Conservation (phyloP, 2,113 vertebrate genomes). For the Maccullochella peelii region DNA sequence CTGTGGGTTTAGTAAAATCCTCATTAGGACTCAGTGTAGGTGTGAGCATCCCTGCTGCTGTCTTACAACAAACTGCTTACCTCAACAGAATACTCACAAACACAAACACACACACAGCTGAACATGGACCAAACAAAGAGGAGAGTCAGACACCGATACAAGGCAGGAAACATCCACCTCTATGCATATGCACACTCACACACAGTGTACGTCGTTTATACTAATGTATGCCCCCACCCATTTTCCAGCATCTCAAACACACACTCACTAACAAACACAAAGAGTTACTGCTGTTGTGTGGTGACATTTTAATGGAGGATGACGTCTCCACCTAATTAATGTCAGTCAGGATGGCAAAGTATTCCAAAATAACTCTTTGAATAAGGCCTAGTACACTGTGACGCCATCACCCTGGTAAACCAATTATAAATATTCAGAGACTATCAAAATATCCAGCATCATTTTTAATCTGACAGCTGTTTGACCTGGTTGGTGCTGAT, state of each 20-base stretch:
- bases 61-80: slow-evolving; percentile 74
- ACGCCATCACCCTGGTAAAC: slow-evolving; percentile 19
- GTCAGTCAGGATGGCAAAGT: slow-evolving; percentile 53
- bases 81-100: slow-evolving; percentile 66
- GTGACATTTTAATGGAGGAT: slow-evolving; percentile 47
- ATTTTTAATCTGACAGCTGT: slow-evolving; percentile 39
- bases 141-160: slow-evolving; percentile 30
- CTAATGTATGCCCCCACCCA: slow-evolving; percentile 10
- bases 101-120: slow-evolving; percentile 51
- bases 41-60: slow-evolving; percentile 74
- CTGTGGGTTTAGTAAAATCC: slow-evolving; percentile 81
- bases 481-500: slow-evolving; percentile 9
- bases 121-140: slow-evolving; percentile 49
- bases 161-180: neutral
- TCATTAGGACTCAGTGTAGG: slow-evolving; percentile 80
- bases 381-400: slow-evolving; percentile 10
- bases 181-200: slow-evolving; percentile 7
- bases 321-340: slow-evolving; percentile 59
- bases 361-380: slow-evolving; percentile 50
- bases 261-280: slow-evolving; percentile 15
- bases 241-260: slow-evolving; percentile 1
- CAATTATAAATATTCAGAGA: slow-evolving; percentile 32
- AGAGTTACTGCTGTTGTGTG: slow-evolving; percentile 1
- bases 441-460: slow-evolving; percentile 35
- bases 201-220: slow-evolving; percentile 22